phyloP scores from a whole-genome alignment of 2,888 invertebrate genomes.

The Acanthococcus lagerstroemiae region DNA sequence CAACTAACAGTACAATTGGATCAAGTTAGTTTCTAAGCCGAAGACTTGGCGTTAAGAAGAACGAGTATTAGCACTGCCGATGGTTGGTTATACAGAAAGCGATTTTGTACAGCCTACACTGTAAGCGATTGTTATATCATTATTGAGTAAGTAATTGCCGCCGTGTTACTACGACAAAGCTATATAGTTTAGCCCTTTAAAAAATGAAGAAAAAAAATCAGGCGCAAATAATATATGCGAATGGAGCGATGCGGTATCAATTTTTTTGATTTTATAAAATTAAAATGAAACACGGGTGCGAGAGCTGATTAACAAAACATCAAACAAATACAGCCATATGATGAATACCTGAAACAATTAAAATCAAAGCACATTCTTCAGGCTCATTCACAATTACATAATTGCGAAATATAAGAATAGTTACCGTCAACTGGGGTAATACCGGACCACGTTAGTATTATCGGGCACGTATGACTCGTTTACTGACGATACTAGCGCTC shows the following conservation, averaged over 20 bases:
- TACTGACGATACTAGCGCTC: too few species aligned
- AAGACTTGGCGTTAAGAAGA: constrained; percentile 3
- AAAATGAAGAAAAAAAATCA: neutral
- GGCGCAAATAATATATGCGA: constrained; percentile 13
- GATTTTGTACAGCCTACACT: constrained; percentile 23
- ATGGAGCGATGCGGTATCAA: neutral
- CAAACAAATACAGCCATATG: constrained; percentile 29
- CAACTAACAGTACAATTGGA: too few species aligned
- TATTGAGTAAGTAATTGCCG: constrained; percentile 14
- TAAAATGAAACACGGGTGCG: constrained; percentile 24
- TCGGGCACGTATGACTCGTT: too few species aligned
- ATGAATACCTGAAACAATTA: constrained; percentile 16
- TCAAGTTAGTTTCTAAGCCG: too few species aligned
- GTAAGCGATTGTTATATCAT: constrained; percentile 14
- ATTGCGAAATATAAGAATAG: too few species aligned
- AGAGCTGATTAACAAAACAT: constrained; percentile 27
- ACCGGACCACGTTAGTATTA: too few species aligned
- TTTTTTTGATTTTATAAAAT: neutral
- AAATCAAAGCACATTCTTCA: neutral
- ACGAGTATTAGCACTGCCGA: constrained; percentile 21
- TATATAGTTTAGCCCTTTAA: neutral
- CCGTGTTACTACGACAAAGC: constrained; percentile 24
- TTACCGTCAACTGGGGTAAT: too few species aligned
- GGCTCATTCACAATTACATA: too few species aligned
- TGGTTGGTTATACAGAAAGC: constrained; percentile 14